A percentile compares a stretch with the other conserved stretches of the same genome.
Conservation (phyloP, 2,888 invertebrate species). For the Drosophila barbarae region DNA sequence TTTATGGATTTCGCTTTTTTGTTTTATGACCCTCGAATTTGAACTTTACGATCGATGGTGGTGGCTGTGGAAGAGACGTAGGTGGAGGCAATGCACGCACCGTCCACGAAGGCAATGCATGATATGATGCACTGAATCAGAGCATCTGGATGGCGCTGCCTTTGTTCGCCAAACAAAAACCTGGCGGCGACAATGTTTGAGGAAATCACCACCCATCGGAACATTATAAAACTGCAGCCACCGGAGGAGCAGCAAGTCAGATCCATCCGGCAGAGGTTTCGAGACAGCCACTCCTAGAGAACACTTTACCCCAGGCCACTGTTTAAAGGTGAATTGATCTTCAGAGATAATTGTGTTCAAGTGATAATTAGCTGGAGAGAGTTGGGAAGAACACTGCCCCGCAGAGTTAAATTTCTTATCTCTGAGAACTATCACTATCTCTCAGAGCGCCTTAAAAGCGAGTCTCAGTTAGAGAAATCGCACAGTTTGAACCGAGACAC, state of each 20-base stretch:
- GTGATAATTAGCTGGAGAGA: constrained; percentile 22
- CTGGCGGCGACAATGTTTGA: constrained; percentile 23
- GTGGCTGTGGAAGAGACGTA: background rate
- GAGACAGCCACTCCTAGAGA: constrained; percentile 8
- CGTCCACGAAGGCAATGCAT: constrained; percentile 39
- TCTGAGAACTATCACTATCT: constrained; percentile 10
- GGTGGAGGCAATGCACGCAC: constrained; percentile 44
- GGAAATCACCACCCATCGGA: constrained; percentile 25
- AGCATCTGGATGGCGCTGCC: constrained; percentile 10
- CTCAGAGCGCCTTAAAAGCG: constrained; percentile 13
- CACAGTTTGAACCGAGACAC: constrained; percentile 23
- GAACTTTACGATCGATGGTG: constrained; percentile 11
- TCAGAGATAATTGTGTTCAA: background rate
- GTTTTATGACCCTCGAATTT: constrained; percentile 29
- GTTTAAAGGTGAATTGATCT: constrained; percentile 17
- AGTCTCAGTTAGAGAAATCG: constrained; percentile 11
- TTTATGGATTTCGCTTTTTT: constrained; percentile 30
- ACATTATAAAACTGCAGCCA: constrained; percentile 36
- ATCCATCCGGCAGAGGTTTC: constrained; percentile 31
- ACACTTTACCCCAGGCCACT: background rate
- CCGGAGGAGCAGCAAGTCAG: constrained; percentile 16
- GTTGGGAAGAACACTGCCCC: constrained; percentile 13
- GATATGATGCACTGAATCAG: constrained; percentile 39
- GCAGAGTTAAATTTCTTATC: constrained; percentile 24
- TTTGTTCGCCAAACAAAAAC: constrained; percentile 37